Base-by-base conservation (phyloP, 2,113 vertebrate species). In the Verasper variegatus region DNA sequence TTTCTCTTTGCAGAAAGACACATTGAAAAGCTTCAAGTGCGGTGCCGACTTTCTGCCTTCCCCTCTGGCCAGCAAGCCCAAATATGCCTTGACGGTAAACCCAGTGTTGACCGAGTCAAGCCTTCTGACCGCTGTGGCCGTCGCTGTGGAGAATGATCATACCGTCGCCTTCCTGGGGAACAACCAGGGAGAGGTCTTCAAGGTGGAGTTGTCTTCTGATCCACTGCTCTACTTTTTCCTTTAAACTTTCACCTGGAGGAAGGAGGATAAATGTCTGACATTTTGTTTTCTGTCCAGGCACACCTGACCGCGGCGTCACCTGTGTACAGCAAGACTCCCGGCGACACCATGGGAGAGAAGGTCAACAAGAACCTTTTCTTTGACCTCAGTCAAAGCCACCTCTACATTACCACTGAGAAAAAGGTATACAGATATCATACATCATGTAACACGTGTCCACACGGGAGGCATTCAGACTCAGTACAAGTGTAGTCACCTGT, bases 41-140 rank as follows among this genome's bases (percentile, higher is more conserved):
- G 97, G 98, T 54, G 97, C 90, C 0, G 98, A 99, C 68, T 97
- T 98, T 86, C 91, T 99, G 66, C 96, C 96, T 0, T 97, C 98
- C 57, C 97, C 98, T 0, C 90, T 98, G 91, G 97, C 96, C 86
- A 97, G 96, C 82, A 96, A 86, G 68, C 84, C 91, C 0, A 73
- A 24, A 35, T 93, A 78, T 1, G 93, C 92, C 74, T 85, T 95
- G 76, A 71, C 82, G 69, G 77, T 83, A 17, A 12, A 82, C 0
- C 62, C 84, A 3, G 63, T 74, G 17, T 81, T 88, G 78, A 80
- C 68, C 80, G 80, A 13, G 60, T 71, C 92, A 12, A 94, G 93
- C 78, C 82, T 95, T 26, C 91, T 94, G 86, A 98, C 96, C 0
- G 94, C 97, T 0, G 96, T 99, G 79, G 95, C 95, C 0, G 95